phyloP scores from a whole-genome alignment of 2,888 invertebrate species.

The Microctonus brassicae region DNA sequence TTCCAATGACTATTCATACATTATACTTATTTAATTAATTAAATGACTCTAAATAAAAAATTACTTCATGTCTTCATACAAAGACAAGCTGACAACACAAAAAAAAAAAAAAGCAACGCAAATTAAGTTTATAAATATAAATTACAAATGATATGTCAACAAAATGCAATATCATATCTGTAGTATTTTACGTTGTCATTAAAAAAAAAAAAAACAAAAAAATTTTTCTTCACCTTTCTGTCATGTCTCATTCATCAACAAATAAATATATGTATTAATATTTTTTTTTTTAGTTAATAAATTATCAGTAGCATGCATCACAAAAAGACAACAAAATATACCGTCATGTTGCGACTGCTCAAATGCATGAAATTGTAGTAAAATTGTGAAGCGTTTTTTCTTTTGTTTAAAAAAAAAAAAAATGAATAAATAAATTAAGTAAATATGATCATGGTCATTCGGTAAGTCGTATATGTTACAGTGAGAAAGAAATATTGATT shows the following conservation, averaged over 20 bases:
- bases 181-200: neutral
- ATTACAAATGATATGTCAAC: neutral
- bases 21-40: neutral
- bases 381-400: constrained; percentile 14
- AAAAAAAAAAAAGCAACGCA: too few species aligned
- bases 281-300: neutral
- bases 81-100: neutral
- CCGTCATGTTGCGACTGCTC: constrained; percentile 34
- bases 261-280: too few species aligned
- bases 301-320: constrained; percentile 20
- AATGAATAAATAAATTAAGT: too few species aligned
- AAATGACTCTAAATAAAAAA: neutral
- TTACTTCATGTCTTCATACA: neutral
- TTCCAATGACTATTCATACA: neutral
- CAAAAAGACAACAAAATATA: neutral
- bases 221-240: neutral
- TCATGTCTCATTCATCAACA: neutral
- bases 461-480: constrained; percentile 27
- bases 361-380: constrained; percentile 48
- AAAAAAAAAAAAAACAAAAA: too few species aligned
- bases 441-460: constrained; percentile 25
- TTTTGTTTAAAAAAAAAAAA: constrained; percentile 4
- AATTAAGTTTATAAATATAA: neutral
- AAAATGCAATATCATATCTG: neutral
- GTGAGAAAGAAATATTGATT: constrained; percentile 46